Conservation (phyloP, 2,113 vertebrate genomes). For the Echinops telfairi region DNA sequence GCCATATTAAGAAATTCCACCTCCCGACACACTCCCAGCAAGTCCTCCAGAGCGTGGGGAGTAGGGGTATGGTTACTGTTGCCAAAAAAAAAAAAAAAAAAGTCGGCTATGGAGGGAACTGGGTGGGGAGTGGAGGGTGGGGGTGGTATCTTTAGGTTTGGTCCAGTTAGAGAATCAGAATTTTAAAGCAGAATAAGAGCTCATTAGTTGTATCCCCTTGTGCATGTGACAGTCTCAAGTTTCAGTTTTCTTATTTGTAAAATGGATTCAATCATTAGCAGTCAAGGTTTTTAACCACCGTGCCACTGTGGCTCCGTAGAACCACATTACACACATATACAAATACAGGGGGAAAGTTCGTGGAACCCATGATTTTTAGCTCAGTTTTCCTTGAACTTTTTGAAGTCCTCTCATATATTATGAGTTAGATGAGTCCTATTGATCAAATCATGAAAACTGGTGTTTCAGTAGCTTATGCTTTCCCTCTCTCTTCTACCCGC, state of each 20-base stretch:
- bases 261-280: background rate
- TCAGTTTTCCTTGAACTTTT: no score
- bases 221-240: background rate
- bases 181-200: constrained; percentile 35
- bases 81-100: background rate
- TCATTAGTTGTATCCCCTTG: background rate
- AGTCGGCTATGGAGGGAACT: background rate
- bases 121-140: background rate
- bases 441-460: constrained; percentile 55
- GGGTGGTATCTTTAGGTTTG: background rate
- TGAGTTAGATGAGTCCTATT: constrained; percentile 27
- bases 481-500: background rate
- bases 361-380: no score
- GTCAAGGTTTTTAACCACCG: background rate
- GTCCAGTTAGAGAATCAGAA: constrained; percentile 2
- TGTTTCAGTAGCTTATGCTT: background rate
- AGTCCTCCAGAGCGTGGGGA: background rate
- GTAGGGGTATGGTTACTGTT: background rate
- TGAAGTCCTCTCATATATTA: background rate
- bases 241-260: constrained; percentile 52
- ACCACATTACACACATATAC: background rate
- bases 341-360: no score
- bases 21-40: background rate
- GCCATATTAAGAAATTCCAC: no score
- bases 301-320: background rate